Conservation (phyloP, 2,113 vertebrate genomes). For the Phalacrocorax pelagicus region DNA sequence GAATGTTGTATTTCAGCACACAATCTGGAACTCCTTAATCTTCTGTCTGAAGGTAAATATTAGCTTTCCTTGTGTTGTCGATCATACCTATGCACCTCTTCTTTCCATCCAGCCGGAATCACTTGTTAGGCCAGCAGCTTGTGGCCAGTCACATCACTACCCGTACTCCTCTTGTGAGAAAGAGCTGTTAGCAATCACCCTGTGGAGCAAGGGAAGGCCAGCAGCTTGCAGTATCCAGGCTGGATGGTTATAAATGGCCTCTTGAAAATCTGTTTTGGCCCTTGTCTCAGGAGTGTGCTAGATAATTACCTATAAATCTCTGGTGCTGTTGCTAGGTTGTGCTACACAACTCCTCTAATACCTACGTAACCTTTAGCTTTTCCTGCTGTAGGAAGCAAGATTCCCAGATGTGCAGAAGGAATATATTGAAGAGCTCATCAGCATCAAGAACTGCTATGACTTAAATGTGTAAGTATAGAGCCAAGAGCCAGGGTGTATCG, state of each 20-base stretch:
- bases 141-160: background rate
- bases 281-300: background rate
- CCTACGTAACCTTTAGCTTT: background rate
- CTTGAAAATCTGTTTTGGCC: background rate
- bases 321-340: background rate
- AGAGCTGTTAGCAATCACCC: background rate
- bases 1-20: slow-evolving; percentile 22
- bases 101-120: background rate
- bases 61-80: background rate
- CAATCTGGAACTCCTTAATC: background rate
- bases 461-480: slow-evolving; percentile 79
- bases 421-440: slow-evolving; percentile 79
- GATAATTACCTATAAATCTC: background rate
- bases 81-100: background rate
- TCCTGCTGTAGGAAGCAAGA: slow-evolving; percentile 75
- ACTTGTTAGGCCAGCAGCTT: background rate
- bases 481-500: background rate
- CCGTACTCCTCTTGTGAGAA: background rate
- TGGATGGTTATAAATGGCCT: background rate
- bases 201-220: background rate
- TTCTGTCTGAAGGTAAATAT: background rate
- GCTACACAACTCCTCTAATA: background rate
- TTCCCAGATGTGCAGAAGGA: slow-evolving; percentile 79
- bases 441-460: slow-evolving; percentile 76
- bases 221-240: background rate